Base-by-base conservation (phyloP, 2,113 vertebrate species). In the Macroglossus sobrinus region DNA sequence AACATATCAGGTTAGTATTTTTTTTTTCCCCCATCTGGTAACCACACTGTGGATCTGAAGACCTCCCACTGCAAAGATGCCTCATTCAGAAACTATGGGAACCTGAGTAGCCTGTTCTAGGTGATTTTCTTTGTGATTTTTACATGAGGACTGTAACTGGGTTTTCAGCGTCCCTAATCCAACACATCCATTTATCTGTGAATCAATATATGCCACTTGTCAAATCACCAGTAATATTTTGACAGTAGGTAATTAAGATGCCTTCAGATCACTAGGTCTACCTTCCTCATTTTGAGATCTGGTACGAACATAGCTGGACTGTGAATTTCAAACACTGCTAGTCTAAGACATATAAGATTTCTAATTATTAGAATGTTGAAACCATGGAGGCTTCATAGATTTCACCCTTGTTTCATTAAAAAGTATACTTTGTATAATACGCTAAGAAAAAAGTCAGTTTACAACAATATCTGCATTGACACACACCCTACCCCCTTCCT, bases 271-370 rank as follows among this genome's bases (percentile, higher is more conserved):
- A 1, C 45, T 90, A 40, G 15, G 28, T 92, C 69, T 75, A 28
- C 91, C 45, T 33, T 89, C 40, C 43, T 80, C 61, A n/a, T 81
- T 95, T 92, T 66, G 59, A 92, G 61, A 38, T 79, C 57, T 86
- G 28, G 81, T 94, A 76, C 5, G 16, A 71, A 72, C 68, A 33
- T 11, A 71, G 9, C 33, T 59, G 10, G 76, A 64, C 45, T 71
- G 40, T 71, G 79, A 84, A 85, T 91, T 93, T 93, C 89, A 64
- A 76, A 45, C 53, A 68, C 26, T 55, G 22, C 82, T 82, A 26
- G 57, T 92, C 78, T 90, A 93, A 94, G 38, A 53, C 76, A 11
- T 47, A 16, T 81, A 86, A 85, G 43, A 38, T 91, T 96, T 89
- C 21, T 69, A 71, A 57, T 84, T 63, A 53, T 57, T 93, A 22